These are phyloP conservation scores for Delichon dasypus DNA, from an alignment of 2,797 vertebrate species.

Conservation along the genomic window DNA sequence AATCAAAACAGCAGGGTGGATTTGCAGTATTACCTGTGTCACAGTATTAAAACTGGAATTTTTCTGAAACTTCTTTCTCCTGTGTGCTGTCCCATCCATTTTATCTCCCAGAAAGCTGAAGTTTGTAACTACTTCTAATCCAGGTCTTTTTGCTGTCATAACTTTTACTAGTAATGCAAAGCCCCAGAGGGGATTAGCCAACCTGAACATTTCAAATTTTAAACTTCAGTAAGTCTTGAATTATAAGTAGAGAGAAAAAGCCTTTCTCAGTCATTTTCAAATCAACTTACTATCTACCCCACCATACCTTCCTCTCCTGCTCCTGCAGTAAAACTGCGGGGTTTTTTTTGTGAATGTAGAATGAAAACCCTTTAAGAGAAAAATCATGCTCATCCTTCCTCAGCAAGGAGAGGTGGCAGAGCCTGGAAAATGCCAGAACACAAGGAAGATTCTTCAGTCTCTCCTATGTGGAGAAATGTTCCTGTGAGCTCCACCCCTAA, in stretches of 20 bases:
- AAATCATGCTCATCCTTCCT: neutral
- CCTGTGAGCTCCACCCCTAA: neutral
- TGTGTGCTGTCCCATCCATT: neutral
- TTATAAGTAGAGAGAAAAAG: neutral
- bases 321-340: neutral
- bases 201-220: conserved; percentile 31
- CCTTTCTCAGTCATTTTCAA: neutral
- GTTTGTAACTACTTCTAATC: conserved; percentile 9
- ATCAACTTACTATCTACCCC: neutral
- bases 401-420: neutral
- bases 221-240: conserved; percentile 6
- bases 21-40: neutral
- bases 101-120: neutral
- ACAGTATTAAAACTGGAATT: neutral
- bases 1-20: neutral
- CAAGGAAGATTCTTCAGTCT: neutral
- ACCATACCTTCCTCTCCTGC: neutral
- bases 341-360: neutral
- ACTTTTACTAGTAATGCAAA: conserved; percentile 3
- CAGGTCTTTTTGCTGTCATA: neutral
- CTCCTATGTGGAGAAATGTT: neutral
- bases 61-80: neutral
- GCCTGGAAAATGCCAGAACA: neutral
- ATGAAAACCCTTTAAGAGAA: neutral
- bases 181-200: neutral